Evolutionary conservation across 2,113 vertebrate species (phyloP).

Genomic region (Gymnorhina tibicen): DNA sequence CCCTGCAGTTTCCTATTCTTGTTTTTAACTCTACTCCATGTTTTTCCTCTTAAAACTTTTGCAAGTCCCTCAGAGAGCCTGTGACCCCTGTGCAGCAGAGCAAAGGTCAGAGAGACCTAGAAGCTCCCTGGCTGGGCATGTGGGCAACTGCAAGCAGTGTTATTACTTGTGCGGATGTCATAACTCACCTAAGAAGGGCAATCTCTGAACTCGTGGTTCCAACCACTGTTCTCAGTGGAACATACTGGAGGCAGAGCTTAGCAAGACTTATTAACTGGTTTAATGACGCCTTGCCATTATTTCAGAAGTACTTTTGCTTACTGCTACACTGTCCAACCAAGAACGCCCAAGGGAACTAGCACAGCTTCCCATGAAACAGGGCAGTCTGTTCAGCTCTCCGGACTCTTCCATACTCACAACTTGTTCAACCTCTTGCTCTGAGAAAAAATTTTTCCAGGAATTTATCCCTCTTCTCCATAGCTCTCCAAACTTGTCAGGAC

Average conservation of each 20-base stretch:
- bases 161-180: background rate
- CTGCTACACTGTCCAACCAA: background rate
- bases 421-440: background rate
- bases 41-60: background rate
- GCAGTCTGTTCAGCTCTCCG: background rate
- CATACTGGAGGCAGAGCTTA: background rate
- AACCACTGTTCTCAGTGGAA: background rate
- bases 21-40: background rate
- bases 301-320: background rate
- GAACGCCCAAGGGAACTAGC: accelerated
- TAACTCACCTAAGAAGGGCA: background rate
- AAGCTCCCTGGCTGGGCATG: background rate
- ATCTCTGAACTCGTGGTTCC: background rate
- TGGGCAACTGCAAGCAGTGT: background rate
- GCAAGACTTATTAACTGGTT: background rate
- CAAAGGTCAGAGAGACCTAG: background rate
- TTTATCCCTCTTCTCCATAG: background rate
- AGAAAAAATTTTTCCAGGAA: background rate
- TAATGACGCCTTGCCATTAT: background rate
- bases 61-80: background rate
- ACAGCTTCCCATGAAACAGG: accelerated
- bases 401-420: background rate
- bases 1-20: background rate
- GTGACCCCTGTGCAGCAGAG: background rate
- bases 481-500: background rate